Base-by-base conservation (phyloP, 1,140 invertebrate genomes). In the Euura saliciscinereae region DNA sequence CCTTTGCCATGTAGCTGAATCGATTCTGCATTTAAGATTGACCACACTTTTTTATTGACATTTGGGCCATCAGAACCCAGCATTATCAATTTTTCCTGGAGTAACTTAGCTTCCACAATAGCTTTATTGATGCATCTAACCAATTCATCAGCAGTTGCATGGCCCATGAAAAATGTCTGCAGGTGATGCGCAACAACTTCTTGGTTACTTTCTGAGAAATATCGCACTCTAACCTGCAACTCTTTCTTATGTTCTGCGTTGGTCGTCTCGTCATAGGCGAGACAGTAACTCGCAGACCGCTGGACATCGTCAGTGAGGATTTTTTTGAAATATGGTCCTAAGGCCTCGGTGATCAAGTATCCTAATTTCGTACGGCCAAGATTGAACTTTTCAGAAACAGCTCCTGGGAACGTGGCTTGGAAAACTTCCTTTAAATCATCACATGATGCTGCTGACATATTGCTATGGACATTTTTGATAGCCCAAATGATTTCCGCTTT, bases 141-240 rank as follows among this genome's bases (percentile, higher is more conserved):
- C n/a, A 76, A 71, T 44, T 71, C 71, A 51, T 74, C 69, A n/a
- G 46, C 73, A 4, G 65, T 73, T 43, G 72, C 71, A 6, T 72
- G 51, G 45, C 71, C 75, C 43, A 76, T 72, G 45, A 73, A 76
- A 59, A 70, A 76, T 3, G 66, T 76, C 44, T 72, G 43, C 10
- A 70, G 10, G 8, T 74, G 72, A 68, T 45, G 70, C 65, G 59
- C 46, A n/a, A 72, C 46, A n/a, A 75, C 44, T 59, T 44, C 11
- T 71, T 44, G 44, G n/a, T 74, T 70, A 2, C 28, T 45, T 2
- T 73, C 64, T 8, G 70, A 76, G 70, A 72, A 76, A 70, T 72
- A 76, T 10, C 71, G 45, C 10, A 76, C 2, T n/a, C 65, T 74
- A 45, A 76, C 45, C 45, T 76, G 70, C 65, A 73, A 43, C 65